These are phyloP conservation scores for Scortum barcoo DNA, from an alignment of 2,113 vertebrate species.

Conservation along the genomic window DNA sequence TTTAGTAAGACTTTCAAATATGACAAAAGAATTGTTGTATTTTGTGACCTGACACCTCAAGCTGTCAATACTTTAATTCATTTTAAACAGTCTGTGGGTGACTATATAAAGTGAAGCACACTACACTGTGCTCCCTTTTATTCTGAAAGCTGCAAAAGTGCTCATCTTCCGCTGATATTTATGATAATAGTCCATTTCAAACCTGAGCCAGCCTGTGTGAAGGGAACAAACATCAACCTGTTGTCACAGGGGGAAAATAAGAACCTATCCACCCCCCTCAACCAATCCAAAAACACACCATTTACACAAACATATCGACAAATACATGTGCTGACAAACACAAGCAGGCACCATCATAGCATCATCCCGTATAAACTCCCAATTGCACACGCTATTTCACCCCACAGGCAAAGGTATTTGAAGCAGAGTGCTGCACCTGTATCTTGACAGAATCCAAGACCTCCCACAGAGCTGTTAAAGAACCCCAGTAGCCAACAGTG, in stretches of 20 bases:
- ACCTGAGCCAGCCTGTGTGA: not conserved
- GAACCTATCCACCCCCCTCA: not conserved
- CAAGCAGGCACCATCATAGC: not conserved
- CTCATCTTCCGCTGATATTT: not conserved
- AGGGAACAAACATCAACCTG: constrained; percentile 6
- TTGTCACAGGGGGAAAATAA: not conserved
- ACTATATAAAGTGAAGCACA: not conserved
- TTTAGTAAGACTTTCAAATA: not conserved
- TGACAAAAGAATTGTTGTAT: not conserved
- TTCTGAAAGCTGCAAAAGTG: not conserved
- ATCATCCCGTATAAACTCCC: constrained; percentile 10
- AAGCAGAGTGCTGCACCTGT: constrained; percentile 55
- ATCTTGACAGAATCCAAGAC: constrained; percentile 61
- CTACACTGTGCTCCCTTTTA: not conserved
- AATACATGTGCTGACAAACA: constrained; percentile 1
- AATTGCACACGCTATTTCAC: constrained; percentile 12
- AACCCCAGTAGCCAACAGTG: constrained; percentile 62
- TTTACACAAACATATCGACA: constrained; percentile 32
- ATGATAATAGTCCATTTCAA: not conserved
- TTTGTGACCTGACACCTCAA: not conserved
- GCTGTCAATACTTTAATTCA: not conserved
- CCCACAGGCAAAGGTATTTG: constrained; percentile 60
- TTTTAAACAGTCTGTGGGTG: not conserved
- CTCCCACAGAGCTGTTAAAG: constrained; percentile 69
- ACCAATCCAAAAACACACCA: not conserved